Base-by-base conservation (phyloP, 2,113 vertebrate genomes). In the Corythoichthys intestinalis region DNA sequence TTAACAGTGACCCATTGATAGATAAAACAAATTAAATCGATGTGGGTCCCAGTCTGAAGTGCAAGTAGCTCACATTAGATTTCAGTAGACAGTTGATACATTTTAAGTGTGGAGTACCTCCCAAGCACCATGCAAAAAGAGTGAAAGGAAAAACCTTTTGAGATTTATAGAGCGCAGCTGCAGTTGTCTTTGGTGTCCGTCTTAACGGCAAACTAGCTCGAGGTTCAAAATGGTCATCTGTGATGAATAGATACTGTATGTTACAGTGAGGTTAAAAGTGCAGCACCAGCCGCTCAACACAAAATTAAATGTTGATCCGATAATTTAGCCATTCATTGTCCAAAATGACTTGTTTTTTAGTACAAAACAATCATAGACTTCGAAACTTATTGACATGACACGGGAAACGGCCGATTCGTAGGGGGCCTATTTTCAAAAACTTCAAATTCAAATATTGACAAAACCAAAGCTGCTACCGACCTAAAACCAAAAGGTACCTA, bases 161-260 rank as follows among this genome's bases (percentile, higher is more conserved):
- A 90, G 92, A 94, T 93, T 92, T 91, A 92, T 91, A 74, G 77
- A 20, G 35, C 69, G 49, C 87, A 92, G 89, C 89, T 92, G 84
- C 89, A 82, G 72, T 83, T 86, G 78, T 83, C 13, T 89, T 85
- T 85, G 81, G 72, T 85, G 78, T 73, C 66, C 49, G 67, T 80
- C 72, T 69, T 83, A 74, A 79, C 72, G 75, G 68, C 81, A 89
- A 87, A 77, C 78, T 80, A 78, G 79, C 83, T 78, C 84, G 85
- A 75, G 82, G 49, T 70, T 9, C 66, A 62, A 50, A 39, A 74
- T 74, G 53, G 69, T 50, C 66, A 12, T 6, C 39, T 78, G 72
- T 89, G 79, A 88, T 85, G 69, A 74, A 84, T 85, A 58, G 69
- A 73, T 54, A 52, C 4, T 15, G 15, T 5, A 76, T 80, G 81